Evolutionary conservation across 2,888 invertebrate genomes (phyloP).

Genomic region (Stictocephala bisonia): DNA sequence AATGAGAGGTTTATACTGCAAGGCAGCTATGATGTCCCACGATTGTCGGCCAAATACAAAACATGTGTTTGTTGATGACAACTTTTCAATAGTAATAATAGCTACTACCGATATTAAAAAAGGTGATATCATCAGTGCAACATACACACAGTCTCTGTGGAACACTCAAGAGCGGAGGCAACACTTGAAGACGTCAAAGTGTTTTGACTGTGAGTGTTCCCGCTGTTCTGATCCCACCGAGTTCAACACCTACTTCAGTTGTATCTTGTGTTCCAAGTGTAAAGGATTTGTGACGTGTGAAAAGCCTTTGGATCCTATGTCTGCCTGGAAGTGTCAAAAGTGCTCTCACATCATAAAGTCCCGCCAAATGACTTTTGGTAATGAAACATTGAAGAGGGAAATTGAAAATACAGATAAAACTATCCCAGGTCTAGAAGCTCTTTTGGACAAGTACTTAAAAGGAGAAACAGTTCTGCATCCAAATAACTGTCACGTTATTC

Average conservation of each 20-base stretch:
- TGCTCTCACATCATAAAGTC: constrained; percentile 71
- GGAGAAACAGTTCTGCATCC: constrained; percentile 72
- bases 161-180: constrained; percentile 75
- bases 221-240: constrained; percentile 79
- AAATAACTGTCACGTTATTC: constrained; percentile 74
- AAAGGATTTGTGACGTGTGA: constrained; percentile 71
- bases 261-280: constrained; percentile 73
- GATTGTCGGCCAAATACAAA: constrained; percentile 79
- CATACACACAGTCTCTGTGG: constrained; percentile 78
- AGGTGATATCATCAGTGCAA: constrained; percentile 74
- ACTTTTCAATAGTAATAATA: constrained; percentile 71
- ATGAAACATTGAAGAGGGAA: constrained; percentile 72
- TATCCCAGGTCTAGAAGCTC: constrained; percentile 71
- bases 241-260: constrained; percentile 70
- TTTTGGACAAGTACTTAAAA: constrained; percentile 69
- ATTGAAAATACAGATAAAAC: constrained; percentile 69
- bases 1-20: constrained; percentile 70
- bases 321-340: constrained; percentile 75
- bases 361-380: constrained; percentile 72
- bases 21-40: constrained; percentile 77
- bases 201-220: constrained; percentile 75
- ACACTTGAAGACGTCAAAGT: constrained; percentile 72
- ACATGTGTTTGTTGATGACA: constrained; percentile 73
- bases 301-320: constrained; percentile 70
- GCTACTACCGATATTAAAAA: constrained; percentile 75